Conservation (phyloP, 2,113 vertebrate genomes). For the Sialia sialis region DNA sequence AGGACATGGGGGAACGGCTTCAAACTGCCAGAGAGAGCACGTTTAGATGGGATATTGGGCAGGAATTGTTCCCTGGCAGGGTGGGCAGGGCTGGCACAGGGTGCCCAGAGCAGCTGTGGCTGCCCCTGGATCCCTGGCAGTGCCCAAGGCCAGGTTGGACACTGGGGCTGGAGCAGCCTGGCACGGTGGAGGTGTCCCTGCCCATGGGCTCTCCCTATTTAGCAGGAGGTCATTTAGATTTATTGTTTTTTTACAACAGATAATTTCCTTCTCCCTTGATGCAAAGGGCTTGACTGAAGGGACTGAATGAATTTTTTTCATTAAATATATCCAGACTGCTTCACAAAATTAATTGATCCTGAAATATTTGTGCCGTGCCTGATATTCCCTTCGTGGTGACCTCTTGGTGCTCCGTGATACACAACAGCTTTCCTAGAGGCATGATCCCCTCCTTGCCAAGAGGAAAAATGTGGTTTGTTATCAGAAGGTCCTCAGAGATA, state of each 20-base stretch:
- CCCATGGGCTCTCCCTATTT: not conserved
- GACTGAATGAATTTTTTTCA: not conserved
- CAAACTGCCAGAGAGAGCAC: not conserved
- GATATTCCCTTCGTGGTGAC: not conserved
- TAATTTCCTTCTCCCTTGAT: not conserved
- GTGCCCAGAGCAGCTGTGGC: not conserved
- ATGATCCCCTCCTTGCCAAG: not conserved
- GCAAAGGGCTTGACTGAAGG: not conserved
- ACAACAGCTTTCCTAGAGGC: not conserved
- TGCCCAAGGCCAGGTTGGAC: not conserved
- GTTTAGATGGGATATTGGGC: accelerated
- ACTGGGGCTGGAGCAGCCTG: not conserved
- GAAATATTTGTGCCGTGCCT: not conserved
- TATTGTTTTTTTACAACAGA: not conserved
- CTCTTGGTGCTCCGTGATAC: not conserved
- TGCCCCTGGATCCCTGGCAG: not conserved
- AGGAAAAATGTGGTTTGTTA: not conserved
- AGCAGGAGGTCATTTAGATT: not conserved
- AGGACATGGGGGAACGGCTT: not conserved
- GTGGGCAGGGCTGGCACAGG: not conserved
- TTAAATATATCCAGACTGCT: not conserved
- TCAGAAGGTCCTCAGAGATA: not conserved
- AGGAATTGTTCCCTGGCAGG: accelerated
- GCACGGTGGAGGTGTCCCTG: not conserved
- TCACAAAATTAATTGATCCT: not conserved